Conservation (phyloP, 2,113 vertebrate species). For the Leptocoma aspasia region DNA sequence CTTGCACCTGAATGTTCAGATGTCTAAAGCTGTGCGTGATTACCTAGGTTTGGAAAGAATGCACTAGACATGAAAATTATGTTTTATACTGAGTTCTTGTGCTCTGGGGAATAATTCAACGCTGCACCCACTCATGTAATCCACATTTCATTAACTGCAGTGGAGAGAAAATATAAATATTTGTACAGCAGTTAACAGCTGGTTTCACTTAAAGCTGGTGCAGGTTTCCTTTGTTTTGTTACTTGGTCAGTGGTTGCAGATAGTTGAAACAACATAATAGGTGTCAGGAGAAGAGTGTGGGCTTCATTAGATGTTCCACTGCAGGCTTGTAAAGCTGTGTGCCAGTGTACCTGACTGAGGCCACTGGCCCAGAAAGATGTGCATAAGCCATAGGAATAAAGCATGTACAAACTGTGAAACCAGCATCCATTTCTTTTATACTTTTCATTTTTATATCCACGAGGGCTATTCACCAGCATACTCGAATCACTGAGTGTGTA, state of each 20-base stretch:
- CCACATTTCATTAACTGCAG: slow-evolving; percentile 54
- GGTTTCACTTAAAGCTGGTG: not conserved
- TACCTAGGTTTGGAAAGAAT: slow-evolving; percentile 57
- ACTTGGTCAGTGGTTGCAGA: not conserved
- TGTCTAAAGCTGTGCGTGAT: slow-evolving; percentile 12
- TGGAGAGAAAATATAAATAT: slow-evolving; percentile 52
- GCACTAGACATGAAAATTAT: slow-evolving; percentile 15
- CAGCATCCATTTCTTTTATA: not conserved
- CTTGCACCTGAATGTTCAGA: not conserved
- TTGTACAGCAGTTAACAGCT: slow-evolving; percentile 12
- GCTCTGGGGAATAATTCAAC: slow-evolving; percentile 55
- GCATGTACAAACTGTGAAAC: not conserved
- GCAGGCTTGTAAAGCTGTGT: not conserved
- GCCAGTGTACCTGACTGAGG: not conserved
- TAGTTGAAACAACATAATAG: not conserved
- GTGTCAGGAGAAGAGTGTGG: not conserved
- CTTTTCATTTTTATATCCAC: not conserved
- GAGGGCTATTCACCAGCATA: not conserved
- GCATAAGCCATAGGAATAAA: not conserved
- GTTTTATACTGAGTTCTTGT: slow-evolving; percentile 26
- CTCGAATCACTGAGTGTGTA: not conserved
- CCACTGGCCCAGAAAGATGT: not conserved
- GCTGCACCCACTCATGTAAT: slow-evolving; percentile 52
- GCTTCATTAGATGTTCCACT: not conserved
- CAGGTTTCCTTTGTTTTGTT: not conserved